Base-by-base conservation (phyloP, 2,113 vertebrate genomes). In the Nothoprocta pentlandii region DNA sequence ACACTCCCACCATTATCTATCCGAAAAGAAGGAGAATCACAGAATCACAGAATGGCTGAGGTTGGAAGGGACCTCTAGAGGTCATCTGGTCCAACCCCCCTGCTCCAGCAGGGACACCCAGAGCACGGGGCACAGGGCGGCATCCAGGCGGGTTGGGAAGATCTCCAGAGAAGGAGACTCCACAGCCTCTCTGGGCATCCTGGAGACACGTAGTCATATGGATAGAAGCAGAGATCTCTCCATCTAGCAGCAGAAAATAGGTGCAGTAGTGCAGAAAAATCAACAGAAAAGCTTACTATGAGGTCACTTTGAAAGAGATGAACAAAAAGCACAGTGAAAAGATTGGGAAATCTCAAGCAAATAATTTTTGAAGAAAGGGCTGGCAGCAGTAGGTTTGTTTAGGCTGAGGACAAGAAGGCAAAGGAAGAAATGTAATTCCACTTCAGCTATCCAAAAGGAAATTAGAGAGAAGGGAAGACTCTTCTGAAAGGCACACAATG, bases 301-400 rank as follows among this genome's bases (percentile, higher is more conserved):
- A 34, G 13, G 16, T 81, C 12, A 34, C 17, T 71, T 63, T 28
- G 42, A 75, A 71, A 64, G 28, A 79, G 13, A 15, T 7, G 10
- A 77, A 49, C 41, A 15, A 84, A 30, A 86, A 71, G 42, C 12
- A 67, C 10, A 32, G 23, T 3, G 22, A 63, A 36, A 41, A 11
- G 28, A 62, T 56, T 34, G 56, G 22, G 44, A 25, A 56, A 56
- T 56, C 54, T 30, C 26, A 56, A 30, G 5, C 4, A 10, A 5
- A 2, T 13, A 4, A 6, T 30, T 70, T 62, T n/a, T 51, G 62
- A 10, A 28, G n/a, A 79, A 16, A 5, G 5, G 13, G 28, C 15
- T 39, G 2, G 2, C 23, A 78, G 16, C 30, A 46, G 0, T 1
- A 67, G 9, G 2, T 46, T 75, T 80, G 3, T 34, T 77, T 26